Base-by-base conservation (phyloP, 2,888 invertebrate species). In the Physocephala rufipes region DNA sequence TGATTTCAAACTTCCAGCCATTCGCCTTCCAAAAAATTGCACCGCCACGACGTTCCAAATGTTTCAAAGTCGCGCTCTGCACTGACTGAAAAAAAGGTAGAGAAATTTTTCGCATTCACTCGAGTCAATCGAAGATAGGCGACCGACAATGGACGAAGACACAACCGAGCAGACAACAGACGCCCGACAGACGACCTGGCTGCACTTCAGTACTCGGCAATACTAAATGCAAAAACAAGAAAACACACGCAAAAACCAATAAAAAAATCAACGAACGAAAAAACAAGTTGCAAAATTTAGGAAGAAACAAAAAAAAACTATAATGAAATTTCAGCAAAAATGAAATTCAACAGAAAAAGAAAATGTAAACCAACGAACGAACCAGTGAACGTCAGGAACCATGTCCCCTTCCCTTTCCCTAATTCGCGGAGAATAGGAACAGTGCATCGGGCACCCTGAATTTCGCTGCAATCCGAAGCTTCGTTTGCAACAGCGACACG, bases 51-150 rank as follows among this genome's bases (percentile, higher is more conserved):
- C 78, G 76, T 75, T 75, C 70, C 76, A 74, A 74, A 74, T 82
- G 80, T 80, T 81, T 78, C 83, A 82, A 83, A 83, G 83, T 82
- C 83, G 80, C 84, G 83, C 81, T 83, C 79, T 79, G 78, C 78
- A 84, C 83, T 84, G 83, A 78, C 15, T 49, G n/a, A 80, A 80
- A 81, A 82, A 82, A 81, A 83, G 82, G 82, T 83, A 83, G 83
- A 82, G 81, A 84, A 81, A 80, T 81, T 80, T 78, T 80, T 78
- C 78, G 78, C 79, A 81, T 78, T 78, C 73, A 73, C 79, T 79
- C 77, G 64, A 63, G 65, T 67, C 73, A 67, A 30, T 36, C 51
- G 68, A 62, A 61, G 45, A 55, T 36, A n/a, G 61, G 28, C 67
- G 49, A 62, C 49, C 28, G 26, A 53, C 45, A 12, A 9, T 7